Conservation (phyloP, 2,888 invertebrate genomes). For the Lithophane socia region DNA sequence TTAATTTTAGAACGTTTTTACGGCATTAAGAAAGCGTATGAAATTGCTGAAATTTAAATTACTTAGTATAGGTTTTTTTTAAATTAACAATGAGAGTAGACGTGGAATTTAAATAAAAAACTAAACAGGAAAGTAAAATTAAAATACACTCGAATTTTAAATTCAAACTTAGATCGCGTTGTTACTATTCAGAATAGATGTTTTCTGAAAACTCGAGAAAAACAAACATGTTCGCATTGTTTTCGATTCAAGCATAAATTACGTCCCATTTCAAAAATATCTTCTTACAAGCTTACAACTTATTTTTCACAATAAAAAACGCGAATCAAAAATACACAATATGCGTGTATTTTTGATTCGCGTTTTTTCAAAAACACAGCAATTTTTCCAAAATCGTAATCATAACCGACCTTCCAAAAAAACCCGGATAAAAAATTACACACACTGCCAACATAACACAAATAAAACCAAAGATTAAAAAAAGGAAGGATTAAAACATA, state of each 20-base stretch:
- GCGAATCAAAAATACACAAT: neutral
- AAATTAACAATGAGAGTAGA: neutral
- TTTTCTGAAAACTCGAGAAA: slow-evolving; percentile 18
- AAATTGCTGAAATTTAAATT: neutral
- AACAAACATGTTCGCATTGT: slow-evolving; percentile 26
- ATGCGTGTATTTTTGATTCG: no score
- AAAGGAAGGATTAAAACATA: neutral
- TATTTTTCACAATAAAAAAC: slow-evolving; percentile 9
- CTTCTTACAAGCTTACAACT: neutral
- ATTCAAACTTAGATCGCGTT: slow-evolving; percentile 7
- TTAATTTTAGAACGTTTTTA: slow-evolving; percentile 35
- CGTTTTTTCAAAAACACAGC: neutral
- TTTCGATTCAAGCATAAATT: slow-evolving; percentile 1
- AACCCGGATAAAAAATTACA: neutral
- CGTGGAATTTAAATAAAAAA: neutral
- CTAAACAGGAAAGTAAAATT: neutral
- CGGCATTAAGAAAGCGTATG: slow-evolving; percentile 39
- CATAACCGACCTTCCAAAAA: neutral
- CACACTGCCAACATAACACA: slow-evolving; percentile 45
- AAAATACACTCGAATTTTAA: slow-evolving; percentile 4
- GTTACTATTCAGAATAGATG: neutral
- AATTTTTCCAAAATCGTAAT: slow-evolving; percentile 11
- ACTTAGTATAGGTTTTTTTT: neutral
- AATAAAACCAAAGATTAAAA: slow-evolving; percentile 13
- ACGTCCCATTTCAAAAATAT: slow-evolving; percentile 39